Conservation (phyloP, 2,797 vertebrate species). For the Leptatherina wallacei region DNA sequence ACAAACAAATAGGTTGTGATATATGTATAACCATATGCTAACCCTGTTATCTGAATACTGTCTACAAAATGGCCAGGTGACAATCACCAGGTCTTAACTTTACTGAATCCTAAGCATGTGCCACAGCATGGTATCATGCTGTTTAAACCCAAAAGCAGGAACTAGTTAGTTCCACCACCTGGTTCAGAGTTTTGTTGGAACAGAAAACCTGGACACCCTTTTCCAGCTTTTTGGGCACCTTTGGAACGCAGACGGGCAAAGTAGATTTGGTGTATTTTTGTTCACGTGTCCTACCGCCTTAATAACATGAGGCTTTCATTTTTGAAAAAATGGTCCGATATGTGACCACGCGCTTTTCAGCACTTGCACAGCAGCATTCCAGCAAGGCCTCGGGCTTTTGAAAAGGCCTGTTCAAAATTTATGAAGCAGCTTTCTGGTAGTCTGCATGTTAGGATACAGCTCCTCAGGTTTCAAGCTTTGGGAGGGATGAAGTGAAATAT, state of each 20-base stretch:
- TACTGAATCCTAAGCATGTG: slow-evolving; percentile 9
- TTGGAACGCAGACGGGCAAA: slow-evolving; percentile 19
- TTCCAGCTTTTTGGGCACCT: slow-evolving; percentile 32
- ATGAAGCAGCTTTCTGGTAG: slow-evolving; percentile 19
- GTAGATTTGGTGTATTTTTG: slow-evolving; percentile 31
- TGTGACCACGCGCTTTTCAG: slow-evolving; percentile 10
- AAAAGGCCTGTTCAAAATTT: slow-evolving; percentile 19
- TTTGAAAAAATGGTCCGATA: slow-evolving; percentile 14
- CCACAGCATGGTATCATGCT: background rate
- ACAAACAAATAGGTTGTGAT: background rate
- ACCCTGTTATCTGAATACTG: slow-evolving; percentile 23
- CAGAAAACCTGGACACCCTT: slow-evolving; percentile 22
- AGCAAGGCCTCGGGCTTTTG: slow-evolving; percentile 2
- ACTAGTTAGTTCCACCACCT: slow-evolving; percentile 29
- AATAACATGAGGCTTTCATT: slow-evolving; percentile 32
- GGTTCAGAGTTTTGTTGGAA: slow-evolving; percentile 19
- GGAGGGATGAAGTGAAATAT: slow-evolving; percentile 6
- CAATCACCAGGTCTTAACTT: slow-evolving; percentile 11
- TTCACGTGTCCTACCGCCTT: slow-evolving; percentile 18
- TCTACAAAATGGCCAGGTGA: background rate
- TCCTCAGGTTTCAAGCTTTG: slow-evolving; percentile 16
- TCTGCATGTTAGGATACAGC: background rate
- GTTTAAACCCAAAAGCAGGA: slow-evolving; percentile 32
- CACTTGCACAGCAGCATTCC: slow-evolving; percentile 39
- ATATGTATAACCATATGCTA: slow-evolving; percentile 7